phyloP scores from a whole-genome alignment of 2,797 vertebrate species.

The Acanthornis magna region DNA sequence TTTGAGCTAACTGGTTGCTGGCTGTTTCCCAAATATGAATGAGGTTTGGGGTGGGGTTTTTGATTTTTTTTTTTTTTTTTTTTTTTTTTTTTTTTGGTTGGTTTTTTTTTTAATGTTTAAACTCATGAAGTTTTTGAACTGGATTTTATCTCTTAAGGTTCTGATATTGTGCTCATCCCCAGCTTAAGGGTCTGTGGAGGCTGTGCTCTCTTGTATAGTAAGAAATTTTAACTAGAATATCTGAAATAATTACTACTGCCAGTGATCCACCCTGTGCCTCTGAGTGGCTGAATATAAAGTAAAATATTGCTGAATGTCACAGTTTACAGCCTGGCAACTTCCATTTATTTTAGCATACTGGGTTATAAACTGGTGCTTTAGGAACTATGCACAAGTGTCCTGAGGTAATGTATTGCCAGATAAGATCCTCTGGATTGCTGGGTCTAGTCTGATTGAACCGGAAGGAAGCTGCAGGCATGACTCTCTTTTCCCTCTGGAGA shows the following conservation, averaged over 20 bases:
- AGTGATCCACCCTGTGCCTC: background rate
- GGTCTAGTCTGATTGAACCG: slow-evolving; percentile 23
- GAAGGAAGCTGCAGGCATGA: slow-evolving; percentile 2
- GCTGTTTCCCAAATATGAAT: background rate
- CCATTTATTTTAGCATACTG: background rate
- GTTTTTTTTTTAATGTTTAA: background rate
- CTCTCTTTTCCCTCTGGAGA: background rate
- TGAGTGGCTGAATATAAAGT: background rate
- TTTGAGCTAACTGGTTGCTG: background rate
- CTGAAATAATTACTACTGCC: background rate
- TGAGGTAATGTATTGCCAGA: slow-evolving; percentile 27
- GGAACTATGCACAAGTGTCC: background rate
- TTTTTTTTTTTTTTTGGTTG: background rate
- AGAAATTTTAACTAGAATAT: background rate
- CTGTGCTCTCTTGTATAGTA: background rate
- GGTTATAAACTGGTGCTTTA: background rate
- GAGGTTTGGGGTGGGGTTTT: background rate
- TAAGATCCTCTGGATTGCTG: background rate
- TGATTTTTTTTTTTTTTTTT: background rate
- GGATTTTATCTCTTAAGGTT: background rate
- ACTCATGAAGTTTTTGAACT: background rate
- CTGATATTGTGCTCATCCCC: background rate
- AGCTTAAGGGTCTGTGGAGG: background rate
- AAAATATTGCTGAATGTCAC: slow-evolving; percentile 31
- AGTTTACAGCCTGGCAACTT: slow-evolving; percentile 46